Evolutionary conservation across 2,888 invertebrate genomes (phyloP), one percentile per base, ranked within the genome.

Genomic region (Xanthia togata): DNA sequence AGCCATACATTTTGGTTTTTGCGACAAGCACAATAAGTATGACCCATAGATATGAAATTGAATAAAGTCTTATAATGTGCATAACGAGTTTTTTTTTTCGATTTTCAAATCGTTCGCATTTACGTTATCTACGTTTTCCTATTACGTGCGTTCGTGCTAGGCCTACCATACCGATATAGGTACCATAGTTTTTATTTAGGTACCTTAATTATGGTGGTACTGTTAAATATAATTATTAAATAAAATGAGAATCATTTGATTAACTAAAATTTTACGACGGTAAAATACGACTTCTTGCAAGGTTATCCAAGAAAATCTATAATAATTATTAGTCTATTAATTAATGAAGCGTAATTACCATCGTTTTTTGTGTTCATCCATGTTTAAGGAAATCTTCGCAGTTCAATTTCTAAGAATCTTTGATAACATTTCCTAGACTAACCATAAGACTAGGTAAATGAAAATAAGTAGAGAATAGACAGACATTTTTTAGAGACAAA

Each of bases 301-400:
- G 26, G 35, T 38, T 47, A 50, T 59, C 44, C 17, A 50, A 23
- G 47, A 50, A 17, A 38, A 74, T 60, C 8, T 23, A 8, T n/a
- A 14, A 47, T 70, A 73, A 57, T 38, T 35, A 57, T n/a, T 57
- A 35, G 35, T 26, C 12, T 35, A 35, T 35, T 57, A 35, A 55
- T 72, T 35, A 44, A 57, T 57, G 23, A n/a, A 68, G 31, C 26
- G 17, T 55, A 35, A 35, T 44, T 68, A 68, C 17, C 44, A 69
- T n/a, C n/a, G 35, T 47, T 35, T 20, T 35, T 23, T 23, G 2
- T 31, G 38, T 70, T 35, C 12, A 38, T 44, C 23, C 20, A 17
- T 20, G 20, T 50, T 50, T 20, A 20, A 20, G 50, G 20, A 38
- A 47, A 26, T 23, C n/a, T 47, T 6, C n/a, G 35, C n/a, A 47